Conservation (phyloP, 1,140 invertebrate species). For the Drosophila jambulina region DNA sequence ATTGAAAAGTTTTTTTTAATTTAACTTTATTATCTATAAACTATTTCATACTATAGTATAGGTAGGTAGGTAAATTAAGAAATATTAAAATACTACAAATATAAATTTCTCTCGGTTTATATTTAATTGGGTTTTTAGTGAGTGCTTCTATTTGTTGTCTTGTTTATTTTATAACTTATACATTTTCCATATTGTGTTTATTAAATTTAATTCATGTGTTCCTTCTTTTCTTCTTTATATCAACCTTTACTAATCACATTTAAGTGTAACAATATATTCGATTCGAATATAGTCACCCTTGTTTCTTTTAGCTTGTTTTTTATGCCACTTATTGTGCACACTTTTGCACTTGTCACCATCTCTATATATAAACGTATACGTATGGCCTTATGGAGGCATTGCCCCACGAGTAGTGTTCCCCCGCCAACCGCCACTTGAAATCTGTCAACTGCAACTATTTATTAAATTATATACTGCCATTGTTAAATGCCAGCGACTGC, state of each 20-base stretch:
- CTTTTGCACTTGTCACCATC: conserved; percentile 71
- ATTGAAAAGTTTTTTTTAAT: no score
- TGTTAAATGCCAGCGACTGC: conserved; percentile 69
- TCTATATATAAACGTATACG: conserved; percentile 39
- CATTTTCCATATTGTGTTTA: neutral
- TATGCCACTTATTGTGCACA: conserved; percentile 71
- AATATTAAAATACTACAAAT: neutral
- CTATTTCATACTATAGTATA: no score
- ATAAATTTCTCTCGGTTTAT: neutral
- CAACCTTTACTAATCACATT: neutral
- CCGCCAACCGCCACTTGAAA: conserved; percentile 68
- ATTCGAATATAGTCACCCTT: neutral
- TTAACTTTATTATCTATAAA: neutral
- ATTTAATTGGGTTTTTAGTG: neutral
- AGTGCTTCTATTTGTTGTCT: neutral
- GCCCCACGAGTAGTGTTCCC: conserved; percentile 44
- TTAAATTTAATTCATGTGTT: no score
- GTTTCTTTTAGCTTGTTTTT: conserved; percentile 57
- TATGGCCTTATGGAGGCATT: conserved; percentile 49
- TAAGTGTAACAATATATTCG: conserved; percentile 15
- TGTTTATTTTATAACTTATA: neutral
- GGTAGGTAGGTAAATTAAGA: no score
- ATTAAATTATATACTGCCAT: conserved; percentile 81
- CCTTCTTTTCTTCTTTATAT: no score
- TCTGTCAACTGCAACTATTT: conserved; percentile 84